A percentile compares a stretch with the other conserved stretches of the same genome.
phyloP scores from a whole-genome alignment of 2,113 vertebrate genomes.

The Atrichornis clamosus region DNA sequence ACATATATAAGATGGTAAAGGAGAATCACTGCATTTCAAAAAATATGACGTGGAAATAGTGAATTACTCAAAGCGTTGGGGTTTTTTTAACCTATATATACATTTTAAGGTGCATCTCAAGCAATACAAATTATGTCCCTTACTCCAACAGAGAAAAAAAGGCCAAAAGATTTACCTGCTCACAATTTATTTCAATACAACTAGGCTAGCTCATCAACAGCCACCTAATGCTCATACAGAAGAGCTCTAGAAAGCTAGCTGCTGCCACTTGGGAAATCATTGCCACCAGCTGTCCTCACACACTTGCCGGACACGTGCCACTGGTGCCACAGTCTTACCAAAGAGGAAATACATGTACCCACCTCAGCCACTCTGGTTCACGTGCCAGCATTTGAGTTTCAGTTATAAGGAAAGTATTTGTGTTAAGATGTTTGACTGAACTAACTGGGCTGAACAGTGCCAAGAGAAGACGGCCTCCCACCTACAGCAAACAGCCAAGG shows the following conservation, averaged over 20 bases:
- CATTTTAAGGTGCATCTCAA: background rate
- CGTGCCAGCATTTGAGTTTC: background rate
- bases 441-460: background rate
- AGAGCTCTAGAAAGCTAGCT: background rate
- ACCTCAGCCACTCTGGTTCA: background rate
- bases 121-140: background rate
- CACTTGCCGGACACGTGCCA: background rate
- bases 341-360: background rate
- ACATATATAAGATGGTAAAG: background rate
- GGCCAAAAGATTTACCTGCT: background rate
- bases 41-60: background rate
- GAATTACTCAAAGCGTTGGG: background rate
- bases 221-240: background rate
- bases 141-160: background rate
- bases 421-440: background rate
- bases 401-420: background rate
- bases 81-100: background rate
- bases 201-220: background rate
- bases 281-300: background rate
- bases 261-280: background rate
- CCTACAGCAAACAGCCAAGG: background rate
- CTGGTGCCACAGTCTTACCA: fast-evolving
- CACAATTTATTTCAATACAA: background rate
- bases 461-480: background rate
- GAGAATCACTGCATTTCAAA: background rate